Base-by-base conservation (phyloP, 1,140 invertebrate genomes). In the Drosophila punjabiensis region DNA sequence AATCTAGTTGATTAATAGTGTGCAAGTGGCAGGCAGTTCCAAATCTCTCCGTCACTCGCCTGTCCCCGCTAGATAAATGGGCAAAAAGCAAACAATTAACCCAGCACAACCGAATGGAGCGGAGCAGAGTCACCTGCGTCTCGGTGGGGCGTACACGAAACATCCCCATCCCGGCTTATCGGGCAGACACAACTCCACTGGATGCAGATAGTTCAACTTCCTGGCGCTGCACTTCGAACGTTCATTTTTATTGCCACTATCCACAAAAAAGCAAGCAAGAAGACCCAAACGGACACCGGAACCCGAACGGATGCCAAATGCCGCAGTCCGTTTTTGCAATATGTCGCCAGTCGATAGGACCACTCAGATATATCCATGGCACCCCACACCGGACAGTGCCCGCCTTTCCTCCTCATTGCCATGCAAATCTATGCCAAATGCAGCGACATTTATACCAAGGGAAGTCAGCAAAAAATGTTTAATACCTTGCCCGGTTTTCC, bases 351-450 rank as follows among this genome's bases (percentile, higher is more conserved):
- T 90, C 86, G 82, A 89, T 89, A 90, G 73, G 24, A 18, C 30
- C n/a, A 28, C 66, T 47, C 53, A 9, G 24, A 24, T 53, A 37
- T 63, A 32, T 24, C 41, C 61, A 33, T 30, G 24, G 30, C 64
- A 24, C 47, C 47, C 11, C 24, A n/a, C 6, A 41, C 3, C 18
- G 32, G 3, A 41, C 24, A 55, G 10, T 11, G 5, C 24, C 64
- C 13, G 16, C n/a, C 30, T 33, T 28, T 18, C 11, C 18, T 47
- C 41, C 64, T 45, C 83, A 86, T 90, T 81, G 73, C 82, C 73
- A 90, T 90, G 86, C 86, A 90, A 90, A 90, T 90, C 86, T 91
- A 90, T 90, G 86, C 87, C 86, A 86, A 88, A 77, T 65, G 69
- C 82, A 71, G 79, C 71, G 67, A 87, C 86, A 90, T 90, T 90